These are phyloP conservation scores for Pogonus chalceus DNA, from an alignment of 1,140 invertebrate genomes.

Conservation along the genomic window DNA sequence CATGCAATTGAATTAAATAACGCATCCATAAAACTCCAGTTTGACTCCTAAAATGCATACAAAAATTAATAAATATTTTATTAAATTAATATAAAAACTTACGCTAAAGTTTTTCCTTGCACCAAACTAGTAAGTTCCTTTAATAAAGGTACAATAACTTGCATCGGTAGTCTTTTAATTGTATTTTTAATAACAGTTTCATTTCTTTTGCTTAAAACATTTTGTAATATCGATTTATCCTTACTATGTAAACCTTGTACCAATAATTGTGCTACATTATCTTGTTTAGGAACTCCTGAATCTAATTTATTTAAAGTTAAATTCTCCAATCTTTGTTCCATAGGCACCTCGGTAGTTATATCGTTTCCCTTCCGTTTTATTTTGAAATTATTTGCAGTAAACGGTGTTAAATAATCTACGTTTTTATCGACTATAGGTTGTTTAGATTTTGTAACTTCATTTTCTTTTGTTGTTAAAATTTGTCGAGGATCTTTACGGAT, in stretches of 20 bases:
- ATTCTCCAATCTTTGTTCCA: conserved; percentile 65
- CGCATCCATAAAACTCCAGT: conserved; percentile 51
- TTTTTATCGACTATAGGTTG: conserved; percentile 34
- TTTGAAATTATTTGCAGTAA: conserved; percentile 20
- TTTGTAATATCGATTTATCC: conserved; percentile 50
- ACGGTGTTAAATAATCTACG: conserved; percentile 40
- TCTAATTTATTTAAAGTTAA: conserved; percentile 42
- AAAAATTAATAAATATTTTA: conserved; percentile 11
- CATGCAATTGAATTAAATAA: conserved; percentile 45
- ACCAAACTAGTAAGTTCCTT: conserved; percentile 50
- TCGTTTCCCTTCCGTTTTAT: conserved; percentile 37
- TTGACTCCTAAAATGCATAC: conserved; percentile 40
- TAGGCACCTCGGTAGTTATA: conserved; percentile 52
- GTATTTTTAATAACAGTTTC: conserved; percentile 49
- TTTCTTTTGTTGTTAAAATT: conserved; percentile 32
- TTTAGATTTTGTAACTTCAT: conserved; percentile 23
- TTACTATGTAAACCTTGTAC: conserved; percentile 70
- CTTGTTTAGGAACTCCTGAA: conserved; percentile 38
- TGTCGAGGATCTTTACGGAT: conserved; percentile 41
- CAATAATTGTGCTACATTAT: conserved; percentile 62
- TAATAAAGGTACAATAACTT: conserved; percentile 48
- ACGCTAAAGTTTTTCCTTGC: conserved; percentile 49
- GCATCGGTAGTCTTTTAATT: conserved; percentile 48
- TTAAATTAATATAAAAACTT: conserved; percentile 28
- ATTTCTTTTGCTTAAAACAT: conserved; percentile 45